Base-by-base conservation (phyloP, 2,113 vertebrate genomes). In the Ammodytes marinus region DNA sequence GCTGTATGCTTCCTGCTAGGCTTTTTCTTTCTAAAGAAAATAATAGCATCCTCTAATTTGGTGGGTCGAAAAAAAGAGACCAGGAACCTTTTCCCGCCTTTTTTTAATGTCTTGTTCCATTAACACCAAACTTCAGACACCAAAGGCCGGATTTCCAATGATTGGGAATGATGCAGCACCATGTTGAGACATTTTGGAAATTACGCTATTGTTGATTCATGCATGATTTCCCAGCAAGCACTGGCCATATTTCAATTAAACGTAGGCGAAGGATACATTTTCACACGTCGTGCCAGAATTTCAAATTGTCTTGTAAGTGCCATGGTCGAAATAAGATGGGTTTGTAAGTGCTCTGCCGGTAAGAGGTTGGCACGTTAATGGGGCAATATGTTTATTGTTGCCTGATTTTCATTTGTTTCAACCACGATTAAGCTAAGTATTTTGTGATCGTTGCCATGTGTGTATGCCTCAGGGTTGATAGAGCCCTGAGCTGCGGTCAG, bases 111-210 rank as follows among this genome's bases (percentile, higher is more conserved):
- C 1, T 1, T 58, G 53, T 40, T 49, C 55, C 47, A 37, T 79
- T 40, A 47, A 75, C 10, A 61, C 6, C 12, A 83, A 85, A 73
- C 75, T 71, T 72, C 83, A 77, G 39, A 84, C 57, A 61, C 83
- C 83, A 74, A 65, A 84, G 55, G 65, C 12, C 19, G 72, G 55
- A 80, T 65, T 52, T 79, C 37, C 8, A 39, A 50, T 77, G 70
- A 86, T 4, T 3, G 45, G 68, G 35, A 68, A 61, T 69, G 60
- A 83, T 49, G 61, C 69, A 78, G 76, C 58, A 40, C 47, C 49
- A 77, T 66, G 54, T 42, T 68, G 46, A 45, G 71, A 77, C 69
- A 55, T 67, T 49, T 74, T 5, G 7, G 52, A 77, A 67, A 84
- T 59, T 60, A 57, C 72, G 10, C 53, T 3, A 4, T 27, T 39